A percentile compares a stretch with the other conserved stretches of the same genome.
Evolutionary conservation across 2,113 vertebrate species (phyloP).

Genomic region (Amblyornis subalaris): DNA sequence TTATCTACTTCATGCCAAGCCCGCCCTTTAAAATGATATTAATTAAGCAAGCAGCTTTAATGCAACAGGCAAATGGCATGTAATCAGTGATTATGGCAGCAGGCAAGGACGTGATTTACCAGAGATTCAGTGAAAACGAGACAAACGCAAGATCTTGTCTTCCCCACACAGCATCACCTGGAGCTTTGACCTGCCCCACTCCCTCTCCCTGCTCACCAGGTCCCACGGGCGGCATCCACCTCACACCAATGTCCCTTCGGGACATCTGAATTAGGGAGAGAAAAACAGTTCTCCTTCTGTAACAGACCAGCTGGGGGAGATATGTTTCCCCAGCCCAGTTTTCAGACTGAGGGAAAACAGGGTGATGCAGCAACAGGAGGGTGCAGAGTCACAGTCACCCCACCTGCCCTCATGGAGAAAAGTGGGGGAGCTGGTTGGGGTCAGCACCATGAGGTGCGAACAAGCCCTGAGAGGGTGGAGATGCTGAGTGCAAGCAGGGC

Average conservation of each 20-base stretch:
- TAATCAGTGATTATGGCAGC: constrained; percentile 33
- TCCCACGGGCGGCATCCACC: not conserved
- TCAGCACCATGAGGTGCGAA: not conserved
- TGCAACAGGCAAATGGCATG: constrained; percentile 19
- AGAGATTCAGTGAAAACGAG: not conserved
- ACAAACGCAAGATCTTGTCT: not conserved
- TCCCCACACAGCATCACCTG: fast-evolving
- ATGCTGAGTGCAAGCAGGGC: not conserved
- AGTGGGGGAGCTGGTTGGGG: not conserved
- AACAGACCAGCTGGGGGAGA: not conserved
- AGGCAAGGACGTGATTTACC: not conserved
- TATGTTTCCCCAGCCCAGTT: not conserved
- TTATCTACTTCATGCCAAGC: constrained; percentile 15
- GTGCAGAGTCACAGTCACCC: not conserved
- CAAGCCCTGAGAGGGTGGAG: not conserved
- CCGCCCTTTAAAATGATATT: constrained; percentile 25
- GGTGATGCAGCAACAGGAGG: fast-evolving
- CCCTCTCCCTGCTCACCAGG: not conserved
- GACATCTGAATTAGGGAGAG: not conserved
- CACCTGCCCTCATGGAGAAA: not conserved
- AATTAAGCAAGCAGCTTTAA: constrained; percentile 51
- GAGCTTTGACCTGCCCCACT: not conserved
- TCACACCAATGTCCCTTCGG: not conserved
- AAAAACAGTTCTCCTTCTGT: not conserved
- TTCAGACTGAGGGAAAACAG: not conserved